Conservation (phyloP, 1,140 invertebrate species). For the Portunus trituberculatus region DNA sequence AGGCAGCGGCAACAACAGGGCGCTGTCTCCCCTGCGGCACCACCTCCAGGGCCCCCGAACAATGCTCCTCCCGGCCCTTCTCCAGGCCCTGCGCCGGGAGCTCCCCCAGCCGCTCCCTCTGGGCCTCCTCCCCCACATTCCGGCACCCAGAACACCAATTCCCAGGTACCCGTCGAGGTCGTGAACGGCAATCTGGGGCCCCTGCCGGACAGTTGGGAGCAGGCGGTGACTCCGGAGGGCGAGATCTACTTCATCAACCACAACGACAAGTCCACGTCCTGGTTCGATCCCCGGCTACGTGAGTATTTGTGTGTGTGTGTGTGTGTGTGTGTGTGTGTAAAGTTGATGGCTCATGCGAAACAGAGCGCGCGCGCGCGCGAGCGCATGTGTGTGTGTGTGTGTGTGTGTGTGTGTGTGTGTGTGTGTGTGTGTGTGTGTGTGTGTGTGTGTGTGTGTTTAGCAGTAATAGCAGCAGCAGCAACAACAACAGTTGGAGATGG, state of each 20-base stretch:
- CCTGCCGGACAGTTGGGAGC: constrained; percentile 97
- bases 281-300: constrained; percentile 98
- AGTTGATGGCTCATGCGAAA: too few species aligned
- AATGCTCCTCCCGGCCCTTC: background rate
- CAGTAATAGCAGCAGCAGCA: background rate
- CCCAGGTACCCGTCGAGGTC: constrained; percentile 28
- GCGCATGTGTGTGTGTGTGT: background rate
- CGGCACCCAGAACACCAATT: constrained; percentile 22
- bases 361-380: background rate
- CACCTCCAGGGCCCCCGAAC: constrained; percentile 36
- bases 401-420: constrained; percentile 32
- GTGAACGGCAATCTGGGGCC: constrained; percentile 84
- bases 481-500: background rate
- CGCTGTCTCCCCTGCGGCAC: constrained; percentile 55
- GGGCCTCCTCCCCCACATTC: constrained; percentile 30
- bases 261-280: constrained; percentile 94
- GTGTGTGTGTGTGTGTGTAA: constrained; percentile 25
- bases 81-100: constrained; percentile 34
- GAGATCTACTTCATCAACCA: constrained; percentile 99
- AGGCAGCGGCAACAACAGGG: constrained; percentile 60
- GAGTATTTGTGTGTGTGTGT: constrained; percentile 82
- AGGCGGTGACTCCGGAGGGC: constrained; percentile 94
- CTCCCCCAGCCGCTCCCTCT: constrained; percentile 28
- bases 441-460: background rate
- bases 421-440: constrained; percentile 27